Conservation (phyloP, 2,113 vertebrate species). For the Neofelis nebulosa region DNA sequence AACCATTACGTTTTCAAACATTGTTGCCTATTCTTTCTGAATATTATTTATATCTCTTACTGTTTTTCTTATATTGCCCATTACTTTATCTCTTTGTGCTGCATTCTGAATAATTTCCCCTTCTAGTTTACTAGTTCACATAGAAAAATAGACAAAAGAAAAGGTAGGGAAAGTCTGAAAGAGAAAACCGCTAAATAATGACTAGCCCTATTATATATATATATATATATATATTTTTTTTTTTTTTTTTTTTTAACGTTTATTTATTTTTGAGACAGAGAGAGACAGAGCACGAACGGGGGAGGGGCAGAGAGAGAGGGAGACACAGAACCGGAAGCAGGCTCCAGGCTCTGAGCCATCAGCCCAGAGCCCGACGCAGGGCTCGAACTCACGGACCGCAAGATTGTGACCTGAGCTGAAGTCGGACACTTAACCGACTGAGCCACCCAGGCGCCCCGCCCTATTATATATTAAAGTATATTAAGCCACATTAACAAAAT, state of each 20-base stretch:
- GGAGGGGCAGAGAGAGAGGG: no score
- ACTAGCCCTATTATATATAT: not conserved
- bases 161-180: not conserved
- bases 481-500: not conserved
- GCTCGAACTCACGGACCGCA: no score
- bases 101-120: not conserved
- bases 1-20: not conserved
- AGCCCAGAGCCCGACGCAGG: no score
- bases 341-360: no score
- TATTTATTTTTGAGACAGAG: no score
- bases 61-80: not conserved
- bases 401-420: no score
- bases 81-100: not conserved
- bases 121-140: not conserved
- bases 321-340: no score
- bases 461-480: not conserved
- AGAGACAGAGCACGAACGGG: no score
- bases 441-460: no score
- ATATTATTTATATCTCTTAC: not conserved
- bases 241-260: no score
- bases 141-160: not conserved
- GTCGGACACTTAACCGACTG: no score
- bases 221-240: no score
- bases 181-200: not conserved
- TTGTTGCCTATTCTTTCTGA: not conserved